These are phyloP conservation scores for Drosophila kikkawai DNA, from an alignment of 1,140 invertebrate genomes.

Conservation along the genomic window DNA sequence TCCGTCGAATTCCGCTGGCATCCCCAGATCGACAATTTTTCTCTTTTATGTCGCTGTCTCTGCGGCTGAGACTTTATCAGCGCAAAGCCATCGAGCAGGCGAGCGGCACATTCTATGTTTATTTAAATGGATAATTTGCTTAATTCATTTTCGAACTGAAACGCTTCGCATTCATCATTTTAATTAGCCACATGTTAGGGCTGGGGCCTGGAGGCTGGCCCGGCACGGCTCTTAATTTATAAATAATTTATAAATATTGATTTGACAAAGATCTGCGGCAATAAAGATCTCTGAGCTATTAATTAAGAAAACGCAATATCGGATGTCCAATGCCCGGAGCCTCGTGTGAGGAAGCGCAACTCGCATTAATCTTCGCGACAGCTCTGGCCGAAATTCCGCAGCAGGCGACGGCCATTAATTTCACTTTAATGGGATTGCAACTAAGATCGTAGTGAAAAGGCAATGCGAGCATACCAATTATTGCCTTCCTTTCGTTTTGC, in stretches of 20 bases:
- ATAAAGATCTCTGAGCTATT: conserved; percentile 63
- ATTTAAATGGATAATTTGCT: conserved; percentile 62
- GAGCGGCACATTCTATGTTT: conserved; percentile 58
- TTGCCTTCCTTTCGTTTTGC: conserved; percentile 34
- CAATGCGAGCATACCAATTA: conserved; percentile 45
- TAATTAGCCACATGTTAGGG: conserved; percentile 53
- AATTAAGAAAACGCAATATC: conserved; percentile 61
- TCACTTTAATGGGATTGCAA: conserved; percentile 55
- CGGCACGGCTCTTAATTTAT: conserved; percentile 55
- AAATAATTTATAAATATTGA: conserved; percentile 77
- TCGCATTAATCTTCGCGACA: conserved; percentile 64
- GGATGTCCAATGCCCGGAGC: conserved; percentile 20
- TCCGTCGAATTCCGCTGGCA: conserved; percentile 27
- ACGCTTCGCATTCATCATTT: conserved; percentile 78
- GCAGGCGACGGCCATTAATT: conserved; percentile 66
- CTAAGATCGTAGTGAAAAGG: conserved; percentile 11
- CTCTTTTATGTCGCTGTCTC: conserved; percentile 1
- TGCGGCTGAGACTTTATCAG: conserved; percentile 41
- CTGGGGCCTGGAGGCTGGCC: conserved; percentile 19
- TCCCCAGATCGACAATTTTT: conserved; percentile 26
- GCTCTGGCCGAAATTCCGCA: conserved; percentile 37
- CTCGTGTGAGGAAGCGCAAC: conserved; percentile 40
- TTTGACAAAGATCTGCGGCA: conserved; percentile 59
- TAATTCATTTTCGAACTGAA: conserved; percentile 63
- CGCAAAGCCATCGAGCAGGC: conserved; percentile 49